Base-by-base conservation (phyloP, 2,888 invertebrate genomes). In the Tenthredo livida region DNA sequence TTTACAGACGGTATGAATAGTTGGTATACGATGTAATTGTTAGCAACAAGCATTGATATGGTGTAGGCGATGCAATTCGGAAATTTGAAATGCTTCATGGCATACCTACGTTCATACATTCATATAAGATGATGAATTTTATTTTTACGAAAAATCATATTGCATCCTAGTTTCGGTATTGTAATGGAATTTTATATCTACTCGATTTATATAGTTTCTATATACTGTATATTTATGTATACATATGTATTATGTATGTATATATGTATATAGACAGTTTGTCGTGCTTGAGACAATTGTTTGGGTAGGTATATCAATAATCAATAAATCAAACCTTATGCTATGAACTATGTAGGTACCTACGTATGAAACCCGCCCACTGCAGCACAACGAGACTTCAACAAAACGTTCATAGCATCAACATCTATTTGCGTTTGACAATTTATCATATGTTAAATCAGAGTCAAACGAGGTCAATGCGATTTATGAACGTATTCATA, bases 331-430 rank as follows among this genome's bases (percentile, higher is more conserved):
- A 50, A 77, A 77, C 33, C 43, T 12, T 7, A 33, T 37, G 77
- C 50, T 33, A 61, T 78, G 85, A 10, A 47, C 58, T 47, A 17
- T 78, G 2, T 29, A 29, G 29, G 29, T 29, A 29, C 29, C 29
- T 29, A 29, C 2, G 25, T 37, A 86, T 82, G 77, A 58, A 78
- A 70, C 33, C 84, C 84, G 84, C 84, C 84, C 80, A 82, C 65
- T 83, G 70, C 85, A 77, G 70, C 85, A 77, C 61, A 85, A 85
- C 84, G 33, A 54, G 77, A 33, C 29, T 77, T 29, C 17, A 77
- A 29, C 54, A 12, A 54, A 77, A 29, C 33, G 77, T 33, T 50
- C 33, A 3, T 29, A 25, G 1, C 29, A 21, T 77, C 33, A 3
- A 77, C 77, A 40, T 37, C 37, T 50, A 83, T 67, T 67, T 29